phyloP scores from a whole-genome alignment of 2,113 vertebrate species.

The Triplophysa rosa region DNA sequence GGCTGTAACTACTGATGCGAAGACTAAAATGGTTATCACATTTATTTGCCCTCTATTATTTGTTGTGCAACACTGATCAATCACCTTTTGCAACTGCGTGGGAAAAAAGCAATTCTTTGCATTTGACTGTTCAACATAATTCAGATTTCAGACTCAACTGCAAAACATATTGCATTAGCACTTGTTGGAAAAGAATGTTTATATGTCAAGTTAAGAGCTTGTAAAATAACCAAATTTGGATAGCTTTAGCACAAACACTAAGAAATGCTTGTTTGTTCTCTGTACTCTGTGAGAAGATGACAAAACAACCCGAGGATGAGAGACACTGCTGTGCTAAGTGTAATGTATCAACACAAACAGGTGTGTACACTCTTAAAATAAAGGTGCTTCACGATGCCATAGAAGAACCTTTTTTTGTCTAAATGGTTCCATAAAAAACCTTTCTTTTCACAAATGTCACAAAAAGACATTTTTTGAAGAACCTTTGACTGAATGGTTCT shows the following conservation, averaged over 20 bases:
- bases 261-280: conserved; percentile 1
- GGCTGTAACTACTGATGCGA: neutral
- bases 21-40: neutral
- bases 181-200: neutral
- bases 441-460: no score
- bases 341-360: neutral
- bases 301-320: conserved; percentile 25
- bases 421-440: no score
- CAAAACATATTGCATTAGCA: conserved; percentile 36
- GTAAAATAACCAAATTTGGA: conserved; percentile 10
- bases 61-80: neutral
- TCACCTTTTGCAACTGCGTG: neutral
- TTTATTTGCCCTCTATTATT: no score
- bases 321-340: neutral
- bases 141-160: neutral
- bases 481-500: no score
- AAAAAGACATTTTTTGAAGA: no score
- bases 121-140: neutral
- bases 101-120: neutral
- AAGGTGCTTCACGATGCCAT: no score
- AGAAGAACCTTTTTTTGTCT: no score
- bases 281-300: conserved; percentile 14
- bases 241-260: conserved; percentile 1
- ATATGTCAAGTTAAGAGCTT: conserved; percentile 13
- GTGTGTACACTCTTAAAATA: no score